Evolutionary conservation across 2,888 invertebrate genomes (phyloP).

Genomic region (Phlogophora meticulosa): DNA sequence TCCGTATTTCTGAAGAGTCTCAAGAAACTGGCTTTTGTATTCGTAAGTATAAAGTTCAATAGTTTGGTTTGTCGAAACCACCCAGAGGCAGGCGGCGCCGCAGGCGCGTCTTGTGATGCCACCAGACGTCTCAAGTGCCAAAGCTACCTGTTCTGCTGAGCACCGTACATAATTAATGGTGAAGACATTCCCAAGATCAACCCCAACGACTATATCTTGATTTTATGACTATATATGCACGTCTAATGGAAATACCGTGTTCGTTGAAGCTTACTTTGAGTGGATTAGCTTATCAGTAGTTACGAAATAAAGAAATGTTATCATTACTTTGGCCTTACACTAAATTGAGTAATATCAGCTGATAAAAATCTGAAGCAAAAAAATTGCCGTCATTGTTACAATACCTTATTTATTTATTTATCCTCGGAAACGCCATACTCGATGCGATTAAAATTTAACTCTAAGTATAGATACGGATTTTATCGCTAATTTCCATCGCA

Average conservation of each 20-base stretch:
- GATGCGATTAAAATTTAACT: constrained; percentile 1
- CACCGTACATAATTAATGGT: constrained; percentile 80
- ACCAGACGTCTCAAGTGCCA: constrained; percentile 88
- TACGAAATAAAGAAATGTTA: constrained; percentile 45
- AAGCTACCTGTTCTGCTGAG: constrained; percentile 77
- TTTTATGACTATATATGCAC: constrained; percentile 19
- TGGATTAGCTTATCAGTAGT: constrained; percentile 38
- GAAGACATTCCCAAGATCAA: constrained; percentile 52
- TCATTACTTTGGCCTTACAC: constrained; percentile 17
- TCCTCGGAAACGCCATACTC: no score
- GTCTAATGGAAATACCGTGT: constrained; percentile 49
- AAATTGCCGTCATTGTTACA: constrained; percentile 17
- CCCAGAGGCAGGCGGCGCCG: constrained; percentile 58
- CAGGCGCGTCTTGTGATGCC: constrained; percentile 66
- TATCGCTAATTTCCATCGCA: constrained; percentile 38
- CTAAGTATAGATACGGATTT: constrained; percentile 38
- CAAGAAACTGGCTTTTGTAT: constrained; percentile 29
- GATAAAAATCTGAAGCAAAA: constrained; percentile 26
- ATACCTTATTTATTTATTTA: constrained; percentile 17
- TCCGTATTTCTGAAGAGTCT: constrained; percentile 20
- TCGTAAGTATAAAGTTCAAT: constrained; percentile 39
- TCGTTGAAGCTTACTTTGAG: constrained; percentile 27
- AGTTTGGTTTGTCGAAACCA: constrained; percentile 45
- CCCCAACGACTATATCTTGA: constrained; percentile 38
- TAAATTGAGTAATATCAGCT: constrained; percentile 34